Evolutionary conservation across 1,140 invertebrate genomes (phyloP).

Genomic region (Notospermus geniculatus): DNA sequence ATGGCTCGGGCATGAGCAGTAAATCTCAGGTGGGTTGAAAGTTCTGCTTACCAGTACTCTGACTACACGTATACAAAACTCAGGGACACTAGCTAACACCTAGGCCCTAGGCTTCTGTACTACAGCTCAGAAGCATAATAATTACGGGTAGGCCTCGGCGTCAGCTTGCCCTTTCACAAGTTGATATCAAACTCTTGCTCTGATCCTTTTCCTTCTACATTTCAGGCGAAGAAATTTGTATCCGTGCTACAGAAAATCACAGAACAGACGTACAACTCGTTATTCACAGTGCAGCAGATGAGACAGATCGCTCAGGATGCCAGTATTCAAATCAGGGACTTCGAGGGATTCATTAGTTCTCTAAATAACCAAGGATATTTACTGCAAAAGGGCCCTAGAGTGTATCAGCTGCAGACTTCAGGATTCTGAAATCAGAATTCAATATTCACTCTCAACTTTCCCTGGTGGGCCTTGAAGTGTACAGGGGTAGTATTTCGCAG

Average conservation of each 20-base stretch:
- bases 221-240: slow-evolving; percentile 74
- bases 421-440: too few species aligned
- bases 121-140: too few species aligned
- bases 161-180: not conserved
- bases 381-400: slow-evolving; percentile 76
- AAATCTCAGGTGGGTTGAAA: slow-evolving; percentile 40
- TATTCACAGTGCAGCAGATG: slow-evolving; percentile 76
- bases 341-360: slow-evolving; percentile 68
- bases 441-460: too few species aligned
- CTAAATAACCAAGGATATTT: slow-evolving; percentile 83
- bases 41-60: not conserved
- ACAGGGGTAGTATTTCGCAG: too few species aligned
- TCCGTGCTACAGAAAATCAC: slow-evolving; percentile 67
- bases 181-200: not conserved
- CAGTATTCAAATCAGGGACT: slow-evolving; percentile 62
- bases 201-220: slow-evolving; percentile 31
- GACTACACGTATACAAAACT: too few species aligned
- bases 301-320: slow-evolving; percentile 66
- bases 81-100: too few species aligned
- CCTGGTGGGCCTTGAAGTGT: too few species aligned
- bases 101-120: too few species aligned
- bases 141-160: not conserved
- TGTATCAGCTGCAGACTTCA: slow-evolving; percentile 67
- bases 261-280: slow-evolving; percentile 64
- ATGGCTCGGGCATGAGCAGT: slow-evolving; percentile 73